phyloP scores from a whole-genome alignment of 2,797 vertebrate genomes.

The Manis crassicaudata region DNA sequence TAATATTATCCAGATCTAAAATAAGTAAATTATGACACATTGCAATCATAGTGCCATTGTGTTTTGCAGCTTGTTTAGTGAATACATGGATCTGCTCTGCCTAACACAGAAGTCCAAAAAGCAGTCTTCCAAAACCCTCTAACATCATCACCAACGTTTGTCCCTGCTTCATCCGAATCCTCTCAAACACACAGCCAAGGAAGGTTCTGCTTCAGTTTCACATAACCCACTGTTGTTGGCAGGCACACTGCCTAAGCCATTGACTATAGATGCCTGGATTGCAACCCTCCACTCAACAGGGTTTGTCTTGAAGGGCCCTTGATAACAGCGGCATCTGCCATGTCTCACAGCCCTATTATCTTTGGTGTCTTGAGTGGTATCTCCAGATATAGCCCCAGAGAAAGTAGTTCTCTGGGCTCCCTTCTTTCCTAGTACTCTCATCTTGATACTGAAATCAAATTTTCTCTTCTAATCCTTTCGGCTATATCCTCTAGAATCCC shows the following conservation, averaged over 20 bases:
- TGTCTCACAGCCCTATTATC: background rate
- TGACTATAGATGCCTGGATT: background rate
- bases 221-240: background rate
- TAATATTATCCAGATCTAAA: background rate
- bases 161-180: background rate
- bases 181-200: background rate
- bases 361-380: too few relatives aligned
- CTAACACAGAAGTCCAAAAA: background rate
- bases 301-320: too few relatives aligned
- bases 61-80: background rate
- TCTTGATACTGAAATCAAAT: background rate
- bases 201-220: background rate
- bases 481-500: background rate
- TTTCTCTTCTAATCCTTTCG: background rate
- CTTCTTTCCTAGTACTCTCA: background rate
- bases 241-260: background rate
- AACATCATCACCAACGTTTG: background rate
- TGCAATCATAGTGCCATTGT: background rate
- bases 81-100: background rate
- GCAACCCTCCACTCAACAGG: background rate
- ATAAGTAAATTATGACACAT: background rate
- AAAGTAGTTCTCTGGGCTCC: background rate
- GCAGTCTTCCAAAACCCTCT: background rate
- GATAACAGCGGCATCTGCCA: background rate
- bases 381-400: background rate